Evolutionary conservation across 2,797 vertebrate genomes (phyloP).

Genomic region (Babyrousa celebensis): DNA sequence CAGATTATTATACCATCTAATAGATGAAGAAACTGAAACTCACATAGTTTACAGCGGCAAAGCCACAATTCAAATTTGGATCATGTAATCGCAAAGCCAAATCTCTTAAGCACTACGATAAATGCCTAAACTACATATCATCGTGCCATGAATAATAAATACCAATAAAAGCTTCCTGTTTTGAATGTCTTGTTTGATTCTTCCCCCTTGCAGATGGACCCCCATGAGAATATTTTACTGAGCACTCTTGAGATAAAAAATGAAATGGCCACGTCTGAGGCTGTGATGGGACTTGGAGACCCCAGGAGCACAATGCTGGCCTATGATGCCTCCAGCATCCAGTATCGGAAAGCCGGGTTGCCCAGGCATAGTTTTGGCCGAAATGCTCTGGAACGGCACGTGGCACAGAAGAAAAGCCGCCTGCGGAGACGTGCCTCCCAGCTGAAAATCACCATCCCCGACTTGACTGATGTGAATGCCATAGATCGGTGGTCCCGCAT

Average conservation of each 20-base stretch:
- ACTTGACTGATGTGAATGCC: conserved; percentile 99
- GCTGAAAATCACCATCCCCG: conserved; percentile 98
- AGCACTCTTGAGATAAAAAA: conserved; percentile 99
- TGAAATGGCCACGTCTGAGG: conserved; percentile 97
- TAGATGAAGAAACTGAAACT: conserved; percentile 29
- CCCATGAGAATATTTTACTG: conserved; percentile 98
- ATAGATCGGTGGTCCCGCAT: conserved; percentile 99
- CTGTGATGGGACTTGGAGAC: conserved; percentile 97
- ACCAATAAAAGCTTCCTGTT: background rate
- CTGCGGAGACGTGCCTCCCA: conserved; percentile 98
- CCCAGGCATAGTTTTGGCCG: conserved; percentile 97
- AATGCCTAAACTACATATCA: background rate
- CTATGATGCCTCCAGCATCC: conserved; percentile 97
- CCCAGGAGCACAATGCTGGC: conserved; percentile 97
- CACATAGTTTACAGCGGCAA: background rate
- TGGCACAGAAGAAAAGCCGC: conserved; percentile 97
- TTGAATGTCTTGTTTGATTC: background rate
- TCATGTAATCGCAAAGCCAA: background rate
- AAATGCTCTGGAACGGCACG: conserved; percentile 96
- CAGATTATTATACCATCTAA: background rate
- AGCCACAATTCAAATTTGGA: background rate
- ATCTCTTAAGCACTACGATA: background rate
- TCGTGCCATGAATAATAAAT: background rate
- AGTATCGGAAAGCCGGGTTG: conserved; percentile 97
- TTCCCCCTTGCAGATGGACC: conserved; percentile 95